Conservation (phyloP, 2,113 vertebrate species). For the Stegostoma tigrinum region DNA sequence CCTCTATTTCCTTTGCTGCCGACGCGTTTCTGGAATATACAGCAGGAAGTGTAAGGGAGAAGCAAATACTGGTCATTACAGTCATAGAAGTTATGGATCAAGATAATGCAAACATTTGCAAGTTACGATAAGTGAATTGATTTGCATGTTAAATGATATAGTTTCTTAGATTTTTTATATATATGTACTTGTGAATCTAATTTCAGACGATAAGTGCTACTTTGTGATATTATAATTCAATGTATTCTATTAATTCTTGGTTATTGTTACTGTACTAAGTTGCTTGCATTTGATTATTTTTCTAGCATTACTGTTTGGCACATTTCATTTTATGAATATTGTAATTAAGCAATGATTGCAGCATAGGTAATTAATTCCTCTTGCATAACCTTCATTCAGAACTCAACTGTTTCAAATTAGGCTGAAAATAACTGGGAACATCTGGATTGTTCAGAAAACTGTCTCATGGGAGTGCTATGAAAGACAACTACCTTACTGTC, state of each 20-base stretch:
- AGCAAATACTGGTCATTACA: background rate
- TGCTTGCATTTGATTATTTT: background rate
- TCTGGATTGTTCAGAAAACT: background rate
- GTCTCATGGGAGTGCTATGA: background rate
- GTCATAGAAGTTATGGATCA: background rate
- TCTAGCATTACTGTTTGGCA: background rate
- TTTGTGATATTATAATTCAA: background rate
- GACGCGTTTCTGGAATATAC: background rate
- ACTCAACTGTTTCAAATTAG: background rate
- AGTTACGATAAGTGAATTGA: background rate
- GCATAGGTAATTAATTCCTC: background rate
- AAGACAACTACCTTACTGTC: background rate
- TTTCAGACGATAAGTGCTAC: background rate
- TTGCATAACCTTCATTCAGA: background rate
- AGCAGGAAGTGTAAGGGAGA: background rate
- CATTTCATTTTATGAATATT: background rate
- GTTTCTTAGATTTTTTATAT: background rate
- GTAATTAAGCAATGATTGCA: background rate
- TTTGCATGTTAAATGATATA: background rate
- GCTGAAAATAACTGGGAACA: conserved; percentile 11
- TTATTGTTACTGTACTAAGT: background rate
- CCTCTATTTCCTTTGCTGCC: background rate
- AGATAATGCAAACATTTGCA: background rate
- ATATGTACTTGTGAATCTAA: background rate
- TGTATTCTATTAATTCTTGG: background rate